Percentiles rank a stretch among this genome's conserved stretches.
Evolutionary conservation across 1,140 invertebrate genomes (phyloP).

Genomic region (Drosophila repletoides): DNA sequence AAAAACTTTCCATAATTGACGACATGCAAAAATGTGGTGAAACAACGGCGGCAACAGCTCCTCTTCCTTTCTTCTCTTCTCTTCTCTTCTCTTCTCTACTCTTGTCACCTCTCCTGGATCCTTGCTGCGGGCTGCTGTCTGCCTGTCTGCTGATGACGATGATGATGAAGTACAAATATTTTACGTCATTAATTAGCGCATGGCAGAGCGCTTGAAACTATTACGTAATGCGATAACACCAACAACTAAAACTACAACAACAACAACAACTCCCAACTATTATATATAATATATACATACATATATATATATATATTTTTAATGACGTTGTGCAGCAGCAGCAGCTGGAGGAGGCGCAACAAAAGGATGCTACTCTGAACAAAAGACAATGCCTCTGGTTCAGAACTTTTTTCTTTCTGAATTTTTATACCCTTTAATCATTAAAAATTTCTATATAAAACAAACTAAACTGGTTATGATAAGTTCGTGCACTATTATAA

Average conservation of each 20-base stretch:
- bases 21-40: conserved; percentile 46
- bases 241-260: conserved; percentile 24
- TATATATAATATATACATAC: conserved; percentile 63
- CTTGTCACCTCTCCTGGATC: no score
- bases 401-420: background rate
- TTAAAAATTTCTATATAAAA: no score
- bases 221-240: conserved; percentile 71
- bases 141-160: conserved; percentile 9
- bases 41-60: no score
- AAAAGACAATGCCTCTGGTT: conserved; percentile 22
- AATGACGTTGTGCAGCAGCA: conserved; percentile 43
- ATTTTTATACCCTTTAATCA: no score
- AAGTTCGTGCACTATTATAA: no score
- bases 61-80: no score
- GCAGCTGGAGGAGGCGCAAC: conserved; percentile 6
- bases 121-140: background rate
- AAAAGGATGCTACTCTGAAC: conserved; percentile 32
- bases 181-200: conserved; percentile 75
- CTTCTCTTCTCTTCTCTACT: no score
- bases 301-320: no score
- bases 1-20: conserved; percentile 75
- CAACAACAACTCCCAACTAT: conserved; percentile 31
- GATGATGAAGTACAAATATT: conserved; percentile 73
- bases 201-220: conserved; percentile 59
- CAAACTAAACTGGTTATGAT: no score